Evolutionary conservation across 2,888 invertebrate genomes (phyloP).

Genomic region (Brachyptera risi): DNA sequence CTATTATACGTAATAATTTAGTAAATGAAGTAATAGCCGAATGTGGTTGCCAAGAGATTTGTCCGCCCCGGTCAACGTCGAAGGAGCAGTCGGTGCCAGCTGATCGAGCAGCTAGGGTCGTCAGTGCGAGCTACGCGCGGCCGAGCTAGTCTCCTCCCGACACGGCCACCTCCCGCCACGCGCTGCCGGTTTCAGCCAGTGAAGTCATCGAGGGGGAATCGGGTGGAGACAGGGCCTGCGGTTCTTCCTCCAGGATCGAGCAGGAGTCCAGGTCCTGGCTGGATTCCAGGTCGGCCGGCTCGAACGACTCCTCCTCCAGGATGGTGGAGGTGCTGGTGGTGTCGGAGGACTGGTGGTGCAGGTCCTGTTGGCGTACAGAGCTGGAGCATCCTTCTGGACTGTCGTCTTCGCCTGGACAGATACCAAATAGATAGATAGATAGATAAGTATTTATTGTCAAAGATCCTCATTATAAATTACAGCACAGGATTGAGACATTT

Average conservation of each 20-base stretch:
- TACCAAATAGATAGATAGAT: too few species aligned
- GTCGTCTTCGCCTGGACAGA: constrained; percentile 41
- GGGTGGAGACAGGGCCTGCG: constrained; percentile 15
- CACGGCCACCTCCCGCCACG: constrained; percentile 52
- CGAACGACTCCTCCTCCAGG: constrained; percentile 39
- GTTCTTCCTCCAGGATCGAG: neutral
- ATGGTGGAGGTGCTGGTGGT: constrained; percentile 39
- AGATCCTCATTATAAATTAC: too few species aligned
- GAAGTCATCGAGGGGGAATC: constrained; percentile 17
- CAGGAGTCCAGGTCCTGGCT: constrained; percentile 19
- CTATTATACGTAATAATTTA: too few species aligned
- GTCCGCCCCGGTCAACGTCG: too few species aligned
- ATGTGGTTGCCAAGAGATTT: too few species aligned
- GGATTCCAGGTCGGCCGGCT: constrained; percentile 37
- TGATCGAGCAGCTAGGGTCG: neutral
- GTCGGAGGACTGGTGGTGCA: constrained; percentile 28
- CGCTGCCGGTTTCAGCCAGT: constrained; percentile 36
- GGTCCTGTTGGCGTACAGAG: constrained; percentile 42
- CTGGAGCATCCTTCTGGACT: constrained; percentile 40
- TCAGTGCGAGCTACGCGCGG: neutral
- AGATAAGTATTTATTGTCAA: too few species aligned
- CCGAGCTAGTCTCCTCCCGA: constrained; percentile 49
- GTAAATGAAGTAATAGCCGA: too few species aligned
- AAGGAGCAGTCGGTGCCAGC: too few species aligned
- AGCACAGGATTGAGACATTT: too few species aligned